Conservation (phyloP, 2,113 vertebrate genomes). For the Sylvilagus bachmani region DNA sequence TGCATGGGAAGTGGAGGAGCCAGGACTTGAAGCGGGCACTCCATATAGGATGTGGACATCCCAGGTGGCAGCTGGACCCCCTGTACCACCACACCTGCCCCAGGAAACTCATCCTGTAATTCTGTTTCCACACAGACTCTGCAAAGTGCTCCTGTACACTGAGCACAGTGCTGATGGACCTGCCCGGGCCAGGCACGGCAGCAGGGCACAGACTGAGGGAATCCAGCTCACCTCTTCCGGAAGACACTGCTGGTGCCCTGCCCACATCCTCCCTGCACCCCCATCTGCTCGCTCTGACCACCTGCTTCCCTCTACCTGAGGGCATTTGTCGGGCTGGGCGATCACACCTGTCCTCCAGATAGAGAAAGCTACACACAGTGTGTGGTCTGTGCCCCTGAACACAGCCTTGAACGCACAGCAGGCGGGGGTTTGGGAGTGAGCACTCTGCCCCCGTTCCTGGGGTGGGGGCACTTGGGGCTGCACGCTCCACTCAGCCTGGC, state of each 20-base stretch:
- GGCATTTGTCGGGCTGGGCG: neutral
- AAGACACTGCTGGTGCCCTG: neutral
- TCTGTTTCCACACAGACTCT: no score
- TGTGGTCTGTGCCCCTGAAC: neutral
- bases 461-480: neutral
- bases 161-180: neutral
- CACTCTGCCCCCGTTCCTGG: neutral
- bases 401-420: neutral
- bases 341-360: neutral
- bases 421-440: neutral
- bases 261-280: neutral
- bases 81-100: no score
- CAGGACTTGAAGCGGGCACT: no score
- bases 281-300: neutral
- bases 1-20: no score
- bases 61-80: no score
- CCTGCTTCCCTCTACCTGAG: neutral
- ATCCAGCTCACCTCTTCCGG: neutral
- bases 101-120: no score
- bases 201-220: fast-evolving
- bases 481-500: neutral
- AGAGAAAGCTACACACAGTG: neutral
- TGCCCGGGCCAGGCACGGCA: fast-evolving
- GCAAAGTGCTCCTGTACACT: fast-evolving
- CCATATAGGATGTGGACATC: no score